Base-by-base conservation (phyloP, 2,888 invertebrate species). In the Philereme vetulata region DNA sequence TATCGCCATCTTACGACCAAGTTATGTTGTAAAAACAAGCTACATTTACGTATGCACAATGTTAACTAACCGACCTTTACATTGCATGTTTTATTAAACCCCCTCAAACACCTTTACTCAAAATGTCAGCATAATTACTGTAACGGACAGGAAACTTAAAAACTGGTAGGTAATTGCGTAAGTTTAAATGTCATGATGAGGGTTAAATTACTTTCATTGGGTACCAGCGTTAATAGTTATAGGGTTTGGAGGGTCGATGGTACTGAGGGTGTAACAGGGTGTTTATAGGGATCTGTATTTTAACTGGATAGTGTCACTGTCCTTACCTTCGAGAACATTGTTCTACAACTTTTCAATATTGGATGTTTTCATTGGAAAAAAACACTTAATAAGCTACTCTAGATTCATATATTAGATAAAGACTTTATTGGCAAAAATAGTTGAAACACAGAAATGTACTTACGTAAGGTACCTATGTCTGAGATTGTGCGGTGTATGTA, bases 111-210 rank as follows among this genome's bases (percentile, higher is more conserved):
- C 57, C 61, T 62, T 61, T 51, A 21, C 32, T 46, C 42, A 8
- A 60, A 59, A 63, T 59, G 63, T 49, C 63, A 63, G 43, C n/a
- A 47, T 51, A 56, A 56, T 62, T 62, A 63, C 42, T 36, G 51
- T 42, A 63, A 63, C 56, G 59, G 56, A 56, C 63, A 46, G 59
- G 52, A 59, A 61, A 51, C 55, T 38, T 40, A 52, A 49, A 55
- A 57, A 47, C 34, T 34, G 35, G 57, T 56, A 51, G 35, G 57
- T 56, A 51, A 56, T 59, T 59, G 53, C 43, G 32, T 43, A 63
- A 56, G 46, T 63, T 47, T 51, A 58, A 55, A 60, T 60, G 55
- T 51, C 55, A 34, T 52, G 53, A 62, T 53, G 52, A 51, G 59
- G 56, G 62, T 63, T 43, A 38, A 60, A 56, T 56, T 56, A 45